Conservation (phyloP, 2,113 vertebrate genomes). For the Cebidichthys violaceus region DNA sequence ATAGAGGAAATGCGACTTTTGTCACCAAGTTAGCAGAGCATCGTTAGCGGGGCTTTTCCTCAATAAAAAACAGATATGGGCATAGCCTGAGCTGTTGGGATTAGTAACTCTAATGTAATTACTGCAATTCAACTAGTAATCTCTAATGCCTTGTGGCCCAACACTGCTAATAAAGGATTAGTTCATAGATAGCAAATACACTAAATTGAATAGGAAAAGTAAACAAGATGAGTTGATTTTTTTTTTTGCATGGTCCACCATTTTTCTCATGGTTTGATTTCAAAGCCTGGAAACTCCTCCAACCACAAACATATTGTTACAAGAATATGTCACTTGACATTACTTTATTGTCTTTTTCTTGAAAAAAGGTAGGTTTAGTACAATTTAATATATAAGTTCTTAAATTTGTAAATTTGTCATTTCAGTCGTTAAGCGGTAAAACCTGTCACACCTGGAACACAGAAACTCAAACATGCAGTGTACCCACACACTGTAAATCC, state of each 20-base stretch:
- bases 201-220: not conserved
- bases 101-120: not conserved
- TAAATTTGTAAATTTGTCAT: not conserved
- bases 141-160: not conserved
- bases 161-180: not conserved
- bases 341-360: not conserved
- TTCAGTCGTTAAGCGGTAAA: not conserved
- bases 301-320: not conserved
- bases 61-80: not conserved
- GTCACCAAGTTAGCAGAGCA: not conserved
- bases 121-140: not conserved
- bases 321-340: not conserved
- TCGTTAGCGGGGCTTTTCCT: too few relatives aligned
- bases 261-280: not conserved
- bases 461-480: not conserved
- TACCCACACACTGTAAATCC: not conserved
- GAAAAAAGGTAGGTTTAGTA: too few relatives aligned
- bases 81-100: not conserved
- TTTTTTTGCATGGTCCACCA: not conserved
- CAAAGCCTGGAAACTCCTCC: not conserved
- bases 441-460: not conserved
- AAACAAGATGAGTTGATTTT: not conserved
- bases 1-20: not conserved
- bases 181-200: not conserved
- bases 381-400: not conserved